These are phyloP conservation scores for Pachymerium ferrugineum DNA, from an alignment of 2,888 invertebrate genomes.

Conservation along the genomic window DNA sequence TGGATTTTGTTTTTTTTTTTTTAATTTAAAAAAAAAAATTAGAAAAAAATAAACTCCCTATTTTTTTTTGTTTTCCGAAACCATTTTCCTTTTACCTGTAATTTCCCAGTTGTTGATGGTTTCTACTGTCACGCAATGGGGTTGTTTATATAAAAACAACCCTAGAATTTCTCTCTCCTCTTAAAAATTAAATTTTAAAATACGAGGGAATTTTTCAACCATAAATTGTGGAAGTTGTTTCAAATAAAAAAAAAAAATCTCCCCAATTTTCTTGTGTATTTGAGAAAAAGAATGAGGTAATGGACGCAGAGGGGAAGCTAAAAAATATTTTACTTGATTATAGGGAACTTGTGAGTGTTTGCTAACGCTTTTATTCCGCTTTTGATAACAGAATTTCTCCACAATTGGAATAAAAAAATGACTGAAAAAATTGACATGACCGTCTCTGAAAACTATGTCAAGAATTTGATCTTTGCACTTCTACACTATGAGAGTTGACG, in stretches of 20 bases:
- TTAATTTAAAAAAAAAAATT: too few species aligned
- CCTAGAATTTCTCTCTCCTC: background rate
- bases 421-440: background rate
- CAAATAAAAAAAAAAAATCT: background rate
- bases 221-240: constrained; percentile 16
- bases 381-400: background rate
- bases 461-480: constrained; percentile 14
- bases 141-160: background rate
- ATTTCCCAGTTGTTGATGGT: background rate
- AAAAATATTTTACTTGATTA: background rate
- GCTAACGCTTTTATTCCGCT: constrained; percentile 9
- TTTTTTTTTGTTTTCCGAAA: background rate
- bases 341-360: constrained; percentile 7
- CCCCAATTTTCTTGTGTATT: constrained; percentile 21
- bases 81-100: constrained; percentile 5
- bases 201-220: background rate
- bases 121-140: constrained; percentile 16
- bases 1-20: background rate
- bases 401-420: background rate
- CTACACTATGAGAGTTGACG: background rate
- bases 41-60: background rate
- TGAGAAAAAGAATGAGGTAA: constrained; percentile 12
- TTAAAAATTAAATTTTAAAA: constrained; percentile 11
- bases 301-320: constrained; percentile 5
- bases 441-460: too few species aligned